Base-by-base conservation (phyloP, 2,888 invertebrate genomes). In the Tetrapedia diversipes region DNA sequence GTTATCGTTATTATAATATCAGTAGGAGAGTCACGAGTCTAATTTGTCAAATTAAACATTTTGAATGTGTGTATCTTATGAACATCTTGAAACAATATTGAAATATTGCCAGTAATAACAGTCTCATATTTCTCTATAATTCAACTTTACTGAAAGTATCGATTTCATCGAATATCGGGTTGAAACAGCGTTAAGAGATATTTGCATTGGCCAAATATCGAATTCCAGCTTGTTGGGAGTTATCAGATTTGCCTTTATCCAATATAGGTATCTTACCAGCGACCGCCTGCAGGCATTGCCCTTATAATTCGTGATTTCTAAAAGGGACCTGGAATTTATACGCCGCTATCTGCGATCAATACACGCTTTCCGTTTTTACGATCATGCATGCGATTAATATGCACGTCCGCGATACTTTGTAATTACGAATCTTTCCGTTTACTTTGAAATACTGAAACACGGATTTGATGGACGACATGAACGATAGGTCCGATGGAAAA, bases 321-420 rank as follows among this genome's bases (percentile, higher is more conserved):
- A 65, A 65, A 53, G 65, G 43, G 64, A 32, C 34, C 43, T 41
- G 45, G 43, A 65, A 65, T 65, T 65, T 65, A 43, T 65, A 34
- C 24, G 22, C 54, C 16, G 41, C 53, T 65, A 65, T 65, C 65
- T 54, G 29, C 65, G 54, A 65, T 65, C 65, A 37, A 11, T 29
- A 53, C 41, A 8, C 14, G 51, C 39, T 49, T 51, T 29, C 37
- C 22, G 4, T 22, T 11, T 49, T n/a, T n/a, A 27, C 16, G 29
- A 8, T n/a, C 39, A 29, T 27, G 14, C 39, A 11, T 29, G 4
- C 11, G 19, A 61, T 22, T 22, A 10, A 41, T 1, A 6, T 22
- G n/a, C 34, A 3, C n/a, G 47, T 47, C 6, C 47, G 24, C 22
- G n/a, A 14, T 47, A 37, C 24, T 61, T 56, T 34, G 39, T 39